Evolutionary conservation across 2,113 vertebrate genomes (phyloP).

Genomic region (Nothobranchius furzeri): DNA sequence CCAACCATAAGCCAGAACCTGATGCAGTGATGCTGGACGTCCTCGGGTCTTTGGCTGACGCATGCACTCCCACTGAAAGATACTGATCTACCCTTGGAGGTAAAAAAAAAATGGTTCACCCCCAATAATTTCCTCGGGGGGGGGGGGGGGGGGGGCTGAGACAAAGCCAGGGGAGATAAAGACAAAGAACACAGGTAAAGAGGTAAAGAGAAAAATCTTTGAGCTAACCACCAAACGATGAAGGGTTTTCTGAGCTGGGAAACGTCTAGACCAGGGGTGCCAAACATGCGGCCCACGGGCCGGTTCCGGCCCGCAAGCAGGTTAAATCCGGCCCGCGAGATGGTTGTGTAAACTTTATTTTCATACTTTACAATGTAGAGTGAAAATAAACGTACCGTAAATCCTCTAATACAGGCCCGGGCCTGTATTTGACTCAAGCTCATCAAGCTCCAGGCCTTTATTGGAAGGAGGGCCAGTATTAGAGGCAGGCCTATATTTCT

Average conservation of each 20-base stretch:
- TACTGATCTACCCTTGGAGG: conserved; percentile 26
- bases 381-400: too few relatives aligned
- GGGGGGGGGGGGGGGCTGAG: conserved; percentile 4
- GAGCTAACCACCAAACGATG: conserved; percentile 5
- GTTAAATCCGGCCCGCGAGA: too few relatives aligned
- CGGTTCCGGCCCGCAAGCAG: too few relatives aligned
- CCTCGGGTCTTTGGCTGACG: conserved; percentile 4
- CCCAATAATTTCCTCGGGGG: conserved; percentile 37
- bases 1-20: background rate
- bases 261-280: too few relatives aligned
- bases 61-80: conserved; percentile 33
- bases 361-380: too few relatives aligned
- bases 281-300: too few relatives aligned
- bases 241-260: conserved; percentile 22
- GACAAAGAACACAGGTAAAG: conserved; percentile 35
- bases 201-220: conserved; percentile 22
- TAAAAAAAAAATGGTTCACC: conserved; percentile 29
- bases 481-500: too few relatives aligned
- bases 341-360: too few relatives aligned
- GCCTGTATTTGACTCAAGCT: too few relatives aligned
- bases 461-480: too few relatives aligned
- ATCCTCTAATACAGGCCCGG: too few relatives aligned
- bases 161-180: conserved; percentile 15
- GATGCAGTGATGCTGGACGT: conserved; percentile 25
- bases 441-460: too few relatives aligned